These are phyloP conservation scores for Lasius fuliginosus DNA, from an alignment of 2,888 invertebrate genomes.

Conservation along the genomic window DNA sequence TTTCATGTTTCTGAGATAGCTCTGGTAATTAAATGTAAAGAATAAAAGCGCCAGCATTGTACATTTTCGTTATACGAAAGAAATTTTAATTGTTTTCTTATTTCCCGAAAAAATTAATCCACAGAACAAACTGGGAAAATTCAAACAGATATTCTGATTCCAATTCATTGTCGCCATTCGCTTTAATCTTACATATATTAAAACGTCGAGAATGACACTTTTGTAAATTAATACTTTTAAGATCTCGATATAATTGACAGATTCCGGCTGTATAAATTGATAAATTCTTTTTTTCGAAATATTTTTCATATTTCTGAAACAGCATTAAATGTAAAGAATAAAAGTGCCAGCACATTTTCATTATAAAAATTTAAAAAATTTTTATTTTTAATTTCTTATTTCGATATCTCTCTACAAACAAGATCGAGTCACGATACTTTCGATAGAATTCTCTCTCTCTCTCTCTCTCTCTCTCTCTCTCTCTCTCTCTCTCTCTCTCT, in stretches of 20 bases:
- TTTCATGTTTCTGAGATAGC: not conserved
- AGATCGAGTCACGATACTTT: too few relatives aligned
- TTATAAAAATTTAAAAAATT: not conserved
- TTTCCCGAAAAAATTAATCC: not conserved
- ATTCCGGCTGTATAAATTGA: not conserved
- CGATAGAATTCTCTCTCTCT: too few relatives aligned
- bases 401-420: too few relatives aligned
- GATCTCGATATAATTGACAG: not conserved
- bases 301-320: not conserved
- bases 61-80: not conserved
- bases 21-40: not conserved
- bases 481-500: too few relatives aligned
- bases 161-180: too few relatives aligned
- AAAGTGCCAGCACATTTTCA: not conserved
- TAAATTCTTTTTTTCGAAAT: not conserved
- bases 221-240: not conserved
- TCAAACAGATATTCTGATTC: too few relatives aligned
- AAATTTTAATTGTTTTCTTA: not conserved
- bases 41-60: not conserved
- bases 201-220: too few relatives aligned
- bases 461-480: too few relatives aligned
- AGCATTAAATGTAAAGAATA: not conserved
- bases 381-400: not conserved
- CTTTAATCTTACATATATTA: too few relatives aligned
- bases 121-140: too few relatives aligned